Evolutionary conservation across 2,113 vertebrate genomes (phyloP).

Genomic region (Telmatochromis sp.): DNA sequence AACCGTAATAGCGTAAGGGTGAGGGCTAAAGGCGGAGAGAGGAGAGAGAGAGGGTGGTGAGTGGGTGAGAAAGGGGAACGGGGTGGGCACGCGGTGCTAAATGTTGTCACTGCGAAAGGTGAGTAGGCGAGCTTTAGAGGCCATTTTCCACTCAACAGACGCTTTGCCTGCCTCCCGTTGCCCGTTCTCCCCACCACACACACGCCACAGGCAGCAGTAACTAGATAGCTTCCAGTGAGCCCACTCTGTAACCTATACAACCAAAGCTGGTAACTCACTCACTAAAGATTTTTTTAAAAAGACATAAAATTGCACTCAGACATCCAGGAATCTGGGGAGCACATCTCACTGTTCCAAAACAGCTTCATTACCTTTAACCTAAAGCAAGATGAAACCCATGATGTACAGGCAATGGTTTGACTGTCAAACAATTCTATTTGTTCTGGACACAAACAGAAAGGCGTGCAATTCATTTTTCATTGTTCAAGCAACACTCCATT

Average conservation of each 20-base stretch:
- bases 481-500: not conserved
- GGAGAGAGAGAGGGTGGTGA: not conserved
- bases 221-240: conserved; percentile 28
- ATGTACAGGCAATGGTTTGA: not conserved
- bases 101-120: conserved; percentile 75
- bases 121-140: conserved; percentile 68
- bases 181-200: not conserved
- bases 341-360: conserved; percentile 21
- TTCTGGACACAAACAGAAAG: not conserved
- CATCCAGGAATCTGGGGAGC: conserved; percentile 26
- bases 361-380: conserved; percentile 34
- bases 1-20: conserved; percentile 38
- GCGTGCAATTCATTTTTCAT: not conserved
- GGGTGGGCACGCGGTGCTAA: conserved; percentile 52
- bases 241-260: conserved; percentile 41
- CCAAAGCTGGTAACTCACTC: conserved; percentile 47
- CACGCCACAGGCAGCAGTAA: conserved; percentile 13
- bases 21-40: not conserved
- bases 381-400: not conserved
- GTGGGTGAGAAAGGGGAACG: not conserved
- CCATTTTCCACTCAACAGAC: conserved; percentile 75
- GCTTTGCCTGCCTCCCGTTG: not conserved
- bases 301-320: conserved; percentile 22
- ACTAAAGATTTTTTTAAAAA: not conserved
- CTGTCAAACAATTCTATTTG: not conserved